Base-by-base conservation (phyloP, 2,888 invertebrate genomes). In the Cepaea hortensis region DNA sequence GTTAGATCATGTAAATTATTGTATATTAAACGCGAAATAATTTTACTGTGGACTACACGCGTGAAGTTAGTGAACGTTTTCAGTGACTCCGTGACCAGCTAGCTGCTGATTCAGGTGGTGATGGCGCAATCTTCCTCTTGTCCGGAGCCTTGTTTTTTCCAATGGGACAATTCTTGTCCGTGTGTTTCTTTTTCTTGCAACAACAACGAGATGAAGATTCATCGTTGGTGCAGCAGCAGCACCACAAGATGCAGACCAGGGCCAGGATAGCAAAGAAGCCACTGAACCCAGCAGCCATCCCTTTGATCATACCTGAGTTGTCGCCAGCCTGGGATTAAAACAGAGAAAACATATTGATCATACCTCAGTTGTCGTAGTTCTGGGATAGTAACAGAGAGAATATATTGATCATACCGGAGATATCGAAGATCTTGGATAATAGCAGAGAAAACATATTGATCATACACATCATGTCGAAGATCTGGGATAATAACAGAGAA, bases 221-320 rank as follows among this genome's bases (percentile, higher is more conserved):
- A 35, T 81, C 88, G 75, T 88, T 88, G 81, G 86, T 85, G 85
- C 91, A 91, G 73, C 90, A 91, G 62, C 89, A 90, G 72, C 90
- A 91, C 91, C 91, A 91, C 46, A 89, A 81, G 11, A 90, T 70
- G 65, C 90, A 89, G 79, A 90, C 88, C 3, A 91, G 70, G 18
- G 89, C 65, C 20, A 90, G 86, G 6, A 90, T 81, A 11, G 88
- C 90, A 13, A 89, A 61, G 81, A 91, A 90, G 80, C 90, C 91
- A 73, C 91, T 90, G 72, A 91, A 90, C 35, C 91, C 91, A 1
- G 90, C 90, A 3, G 88, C 88, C 79, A 91, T 84, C 46, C 91
- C 91, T 48, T 89, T 90, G 46, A 90, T 87, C 90, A 91, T 90
- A 50, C 90, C 85, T 1, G 68, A 55, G 3, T 89, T 76, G 46